Percentiles rank a stretch among this genome's conserved stretches.
Evolutionary conservation across 1,140 invertebrate species (phyloP).

Genomic region (Zaprionus africanus): DNA sequence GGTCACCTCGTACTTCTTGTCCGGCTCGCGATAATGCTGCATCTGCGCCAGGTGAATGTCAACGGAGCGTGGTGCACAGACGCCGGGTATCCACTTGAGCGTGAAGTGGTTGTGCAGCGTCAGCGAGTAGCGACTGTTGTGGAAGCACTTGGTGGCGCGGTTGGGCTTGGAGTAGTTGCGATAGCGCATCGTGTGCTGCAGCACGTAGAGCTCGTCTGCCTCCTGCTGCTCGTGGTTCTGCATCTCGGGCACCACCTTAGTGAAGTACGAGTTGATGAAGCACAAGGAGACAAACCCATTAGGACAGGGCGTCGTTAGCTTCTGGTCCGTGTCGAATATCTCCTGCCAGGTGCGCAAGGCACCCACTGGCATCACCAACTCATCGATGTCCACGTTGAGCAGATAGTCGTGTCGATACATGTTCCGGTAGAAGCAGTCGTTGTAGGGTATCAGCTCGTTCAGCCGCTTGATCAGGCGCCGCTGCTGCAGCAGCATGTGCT

Average conservation of each 20-base stretch:
- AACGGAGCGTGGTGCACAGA: slow-evolving; percentile 36
- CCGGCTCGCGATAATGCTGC: slow-evolving; percentile 73
- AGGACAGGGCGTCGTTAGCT: slow-evolving; percentile 27
- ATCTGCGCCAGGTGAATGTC: slow-evolving; percentile 46
- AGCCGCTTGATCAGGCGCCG: slow-evolving; percentile 85
- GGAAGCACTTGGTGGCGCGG: slow-evolving; percentile 69
- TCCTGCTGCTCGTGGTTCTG: slow-evolving; percentile 60
- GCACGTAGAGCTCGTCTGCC: slow-evolving; percentile 58
- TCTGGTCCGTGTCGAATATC: slow-evolving; percentile 30
- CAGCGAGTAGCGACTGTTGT: slow-evolving; percentile 56
- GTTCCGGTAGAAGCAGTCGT: slow-evolving; percentile 92
- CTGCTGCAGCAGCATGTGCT: slow-evolving; percentile 88
- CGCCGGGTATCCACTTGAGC: slow-evolving; percentile 45
- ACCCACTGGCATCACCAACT: slow-evolving; percentile 88
- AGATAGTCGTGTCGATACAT: slow-evolving; percentile 92
- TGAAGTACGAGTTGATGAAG: slow-evolving; percentile 67
- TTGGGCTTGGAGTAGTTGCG: slow-evolving; percentile 49
- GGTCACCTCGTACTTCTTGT: slow-evolving; percentile 27
- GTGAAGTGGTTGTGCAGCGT: slow-evolving; percentile 73
- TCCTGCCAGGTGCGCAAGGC: slow-evolving; percentile 84
- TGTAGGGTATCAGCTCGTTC: slow-evolving; percentile 93
- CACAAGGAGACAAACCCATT: slow-evolving; percentile 47
- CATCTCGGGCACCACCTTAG: slow-evolving; percentile 39
- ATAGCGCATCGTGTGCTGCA: slow-evolving; percentile 66
- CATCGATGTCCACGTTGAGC: slow-evolving; percentile 90